Conservation (phyloP, 2,797 vertebrate species). For the Onychomys arenicola region DNA sequence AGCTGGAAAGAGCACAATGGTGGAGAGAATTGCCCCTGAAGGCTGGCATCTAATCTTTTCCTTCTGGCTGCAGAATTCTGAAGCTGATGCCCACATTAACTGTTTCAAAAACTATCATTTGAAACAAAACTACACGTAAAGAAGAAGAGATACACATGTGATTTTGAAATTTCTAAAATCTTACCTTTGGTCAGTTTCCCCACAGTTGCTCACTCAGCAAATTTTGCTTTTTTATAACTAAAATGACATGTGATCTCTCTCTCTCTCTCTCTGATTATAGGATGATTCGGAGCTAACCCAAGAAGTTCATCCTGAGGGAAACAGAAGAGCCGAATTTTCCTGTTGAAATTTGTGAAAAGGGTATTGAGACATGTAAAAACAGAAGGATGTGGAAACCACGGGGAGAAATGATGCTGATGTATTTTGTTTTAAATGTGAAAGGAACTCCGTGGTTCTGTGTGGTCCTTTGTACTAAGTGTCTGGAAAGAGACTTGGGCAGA, state of each 20-base stretch:
- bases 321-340: constrained; percentile 38
- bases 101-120: constrained; percentile 42
- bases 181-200: constrained; percentile 47
- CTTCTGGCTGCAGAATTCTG: constrained; percentile 16
- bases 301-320: background rate
- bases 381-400: background rate
- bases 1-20: background rate
- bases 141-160: background rate
- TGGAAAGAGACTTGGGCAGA: constrained; percentile 19
- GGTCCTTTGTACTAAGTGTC: background rate
- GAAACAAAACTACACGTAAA: background rate
- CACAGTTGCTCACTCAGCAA: background rate
- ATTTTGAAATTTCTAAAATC: constrained; percentile 59
- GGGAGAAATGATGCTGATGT: background rate
- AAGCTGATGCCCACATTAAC: background rate
- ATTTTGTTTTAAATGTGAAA: constrained; percentile 29
- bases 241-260: constrained; percentile 14
- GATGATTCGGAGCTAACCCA: background rate
- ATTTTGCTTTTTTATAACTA: constrained; percentile 39
- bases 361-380: constrained; percentile 11
- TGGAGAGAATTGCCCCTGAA: background rate
- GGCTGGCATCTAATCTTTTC: background rate
- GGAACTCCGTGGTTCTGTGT: background rate
- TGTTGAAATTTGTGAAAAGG: constrained; percentile 7
- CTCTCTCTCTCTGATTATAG: background rate